A percentile compares a stretch with the other conserved stretches of the same genome.
Conservation (phyloP, 2,888 invertebrate genomes). For the Folsomia candida region DNA sequence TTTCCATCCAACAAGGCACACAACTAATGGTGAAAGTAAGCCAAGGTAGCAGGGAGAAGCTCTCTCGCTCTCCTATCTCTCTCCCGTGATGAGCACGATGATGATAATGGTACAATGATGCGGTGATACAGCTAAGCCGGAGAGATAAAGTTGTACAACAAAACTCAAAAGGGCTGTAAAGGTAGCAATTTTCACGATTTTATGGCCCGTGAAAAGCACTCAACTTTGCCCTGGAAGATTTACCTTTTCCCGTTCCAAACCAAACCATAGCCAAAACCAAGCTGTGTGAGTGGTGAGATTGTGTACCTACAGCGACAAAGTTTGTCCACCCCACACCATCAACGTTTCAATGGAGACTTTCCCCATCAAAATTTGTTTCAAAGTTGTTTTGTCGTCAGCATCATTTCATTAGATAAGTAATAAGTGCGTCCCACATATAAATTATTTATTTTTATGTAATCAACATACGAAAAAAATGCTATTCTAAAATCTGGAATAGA, state of each 20-base stretch:
- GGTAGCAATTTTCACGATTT: slow-evolving; percentile 34
- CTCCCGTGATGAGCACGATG: slow-evolving; percentile 27
- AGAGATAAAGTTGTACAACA: slow-evolving; percentile 9
- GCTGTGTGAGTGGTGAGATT: too few relatives aligned
- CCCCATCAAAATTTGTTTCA: too few relatives aligned
- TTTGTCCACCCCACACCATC: too few relatives aligned
- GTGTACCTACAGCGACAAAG: too few relatives aligned
- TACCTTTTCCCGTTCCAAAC: slow-evolving; percentile 24
- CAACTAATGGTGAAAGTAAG: slow-evolving; percentile 16
- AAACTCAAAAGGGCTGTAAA: slow-evolving; percentile 15
- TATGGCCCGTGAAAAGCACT: slow-evolving; percentile 46
- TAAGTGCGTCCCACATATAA: too few relatives aligned
- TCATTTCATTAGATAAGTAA: too few relatives aligned
- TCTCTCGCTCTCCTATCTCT: slow-evolving; percentile 24
- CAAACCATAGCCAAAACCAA: background rate
- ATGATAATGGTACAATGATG: slow-evolving; percentile 15
- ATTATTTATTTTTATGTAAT: too few relatives aligned
- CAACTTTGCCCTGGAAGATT: slow-evolving; percentile 42
- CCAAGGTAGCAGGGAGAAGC: slow-evolving; percentile 8
- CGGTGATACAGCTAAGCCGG: slow-evolving; percentile 19
- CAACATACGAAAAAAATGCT: too few relatives aligned
- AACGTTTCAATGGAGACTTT: too few relatives aligned
- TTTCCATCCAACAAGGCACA: slow-evolving; percentile 20
- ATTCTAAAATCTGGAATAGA: too few relatives aligned
- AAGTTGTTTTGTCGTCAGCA: too few relatives aligned